A percentile compares a stretch with the other conserved stretches of the same genome.
Evolutionary conservation across 2,797 vertebrate genomes (phyloP).

Genomic region (Aphelocoma californica): DNA sequence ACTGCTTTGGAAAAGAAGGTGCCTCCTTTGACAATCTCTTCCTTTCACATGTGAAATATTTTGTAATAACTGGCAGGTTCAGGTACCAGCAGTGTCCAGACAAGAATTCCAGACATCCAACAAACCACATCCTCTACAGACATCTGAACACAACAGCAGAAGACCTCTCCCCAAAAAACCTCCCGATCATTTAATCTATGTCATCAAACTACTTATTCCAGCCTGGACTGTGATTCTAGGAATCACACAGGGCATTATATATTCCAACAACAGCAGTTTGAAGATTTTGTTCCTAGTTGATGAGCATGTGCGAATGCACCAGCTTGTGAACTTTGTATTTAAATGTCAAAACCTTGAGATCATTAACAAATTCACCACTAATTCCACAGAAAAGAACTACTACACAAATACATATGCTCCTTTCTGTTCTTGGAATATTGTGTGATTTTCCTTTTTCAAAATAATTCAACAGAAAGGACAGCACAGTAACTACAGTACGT

Average conservation of each 20-base stretch:
- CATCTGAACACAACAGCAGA: not conserved
- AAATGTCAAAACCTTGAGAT: not conserved
- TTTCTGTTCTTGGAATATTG: not conserved
- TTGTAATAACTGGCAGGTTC: not conserved
- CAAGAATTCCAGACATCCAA: not conserved
- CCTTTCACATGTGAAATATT: not conserved
- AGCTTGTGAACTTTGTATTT: not conserved
- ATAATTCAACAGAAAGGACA: not conserved
- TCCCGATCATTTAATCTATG: not conserved
- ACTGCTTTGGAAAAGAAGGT: not conserved
- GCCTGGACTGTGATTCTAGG: not conserved
- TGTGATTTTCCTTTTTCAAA: not conserved
- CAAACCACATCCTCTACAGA: not conserved
- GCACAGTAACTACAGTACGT: not conserved
- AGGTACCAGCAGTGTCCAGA: not conserved
- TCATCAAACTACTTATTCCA: not conserved
- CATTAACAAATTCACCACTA: not conserved
- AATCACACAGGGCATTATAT: not conserved
- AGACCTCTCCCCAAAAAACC: not conserved
- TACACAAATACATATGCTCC: not conserved
- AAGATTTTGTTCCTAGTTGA: not conserved
- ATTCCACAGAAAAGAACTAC: not conserved
- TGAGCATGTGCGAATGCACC: accelerated
- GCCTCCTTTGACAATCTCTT: not conserved
- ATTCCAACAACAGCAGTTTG: not conserved